Base-by-base conservation (phyloP, 1,140 invertebrate species). In the Drosophila parvula region DNA sequence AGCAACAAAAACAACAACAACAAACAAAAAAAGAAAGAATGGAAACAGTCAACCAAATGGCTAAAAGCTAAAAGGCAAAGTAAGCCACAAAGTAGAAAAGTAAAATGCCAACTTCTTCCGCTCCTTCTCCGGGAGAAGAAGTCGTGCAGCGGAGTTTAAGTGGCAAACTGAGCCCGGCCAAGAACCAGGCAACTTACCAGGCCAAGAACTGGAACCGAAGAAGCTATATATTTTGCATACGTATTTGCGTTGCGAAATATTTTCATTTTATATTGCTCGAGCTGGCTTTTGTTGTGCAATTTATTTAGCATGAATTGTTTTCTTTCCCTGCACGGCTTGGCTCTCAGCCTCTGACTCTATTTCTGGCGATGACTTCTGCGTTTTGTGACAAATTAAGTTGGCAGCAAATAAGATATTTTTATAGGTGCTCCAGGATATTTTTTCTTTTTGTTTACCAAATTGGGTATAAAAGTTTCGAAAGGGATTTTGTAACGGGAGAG, bases 61-160 rank as follows among this genome's bases (percentile, higher is more conserved):
- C 74, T 85, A 86, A 71, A 85, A 85, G 81, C 81, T 78, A 85
- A 85, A 82, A 88, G 79, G 83, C 83, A 86, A 71, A 86, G 82
- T 86, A 86, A 86, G 83, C 82, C 82, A 88, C 82, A 86, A 86
- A 86, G 82, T 86, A 79, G 83, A 82, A 86, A 86, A 88, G 82
- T 86, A 82, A 86, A 86, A 86, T 86, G 70, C 65, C 83, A 86
- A 88, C 79, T 86, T 80, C 70, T 79, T 71, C 57, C 74, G 63
- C 73, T 70, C 68, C 28, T 65, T 27, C 63, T 38, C 43, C 40
- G 32, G n/a, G 38, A 53, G 38, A 56, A 47, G 71, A 71, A 86
- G 62, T 77, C 77, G 74, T 74, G 80, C 81, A 78, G 68, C 69
- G 79, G 80, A 88, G 83, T 88, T 86, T 86, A 86, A 86, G 82